phyloP scores from a whole-genome alignment of 2,888 invertebrate species.

The Galerucella pusilla region DNA sequence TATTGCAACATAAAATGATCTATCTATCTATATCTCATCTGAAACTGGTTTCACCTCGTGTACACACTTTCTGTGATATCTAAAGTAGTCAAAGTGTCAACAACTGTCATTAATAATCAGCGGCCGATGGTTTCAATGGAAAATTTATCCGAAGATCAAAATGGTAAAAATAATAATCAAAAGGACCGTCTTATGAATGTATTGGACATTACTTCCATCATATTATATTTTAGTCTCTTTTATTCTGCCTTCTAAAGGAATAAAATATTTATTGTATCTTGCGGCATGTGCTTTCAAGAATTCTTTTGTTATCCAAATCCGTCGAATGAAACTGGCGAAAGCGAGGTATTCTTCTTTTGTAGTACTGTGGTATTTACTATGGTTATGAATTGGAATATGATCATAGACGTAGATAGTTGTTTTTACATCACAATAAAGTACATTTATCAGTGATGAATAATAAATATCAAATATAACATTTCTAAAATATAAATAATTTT shows the following conservation, averaged over 20 bases:
- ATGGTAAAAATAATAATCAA: conserved; percentile 33
- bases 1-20: not conserved
- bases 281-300: conserved; percentile 39
- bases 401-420: conserved; percentile 25
- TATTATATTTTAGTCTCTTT: conserved; percentile 35
- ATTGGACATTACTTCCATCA: conserved; percentile 36
- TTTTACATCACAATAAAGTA: not conserved
- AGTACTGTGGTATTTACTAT: conserved; percentile 18
- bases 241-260: conserved; percentile 34
- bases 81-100: conserved; percentile 9
- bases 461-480: too few relatives aligned
- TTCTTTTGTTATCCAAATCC: conserved; percentile 49
- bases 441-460: not conserved
- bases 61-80: not conserved
- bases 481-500: too few relatives aligned
- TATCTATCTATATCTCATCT: not conserved
- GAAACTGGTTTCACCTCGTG: not conserved
- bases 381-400: conserved; percentile 31
- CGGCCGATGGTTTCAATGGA: conserved; percentile 27
- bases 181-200: conserved; percentile 35
- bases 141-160: conserved; percentile 29
- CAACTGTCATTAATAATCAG: conserved; percentile 27
- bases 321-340: conserved; percentile 47
- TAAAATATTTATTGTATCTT: conserved; percentile 37
- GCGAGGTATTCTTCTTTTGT: conserved; percentile 38